phyloP scores from a whole-genome alignment of 2,113 vertebrate species.

The Equus quagga region DNA sequence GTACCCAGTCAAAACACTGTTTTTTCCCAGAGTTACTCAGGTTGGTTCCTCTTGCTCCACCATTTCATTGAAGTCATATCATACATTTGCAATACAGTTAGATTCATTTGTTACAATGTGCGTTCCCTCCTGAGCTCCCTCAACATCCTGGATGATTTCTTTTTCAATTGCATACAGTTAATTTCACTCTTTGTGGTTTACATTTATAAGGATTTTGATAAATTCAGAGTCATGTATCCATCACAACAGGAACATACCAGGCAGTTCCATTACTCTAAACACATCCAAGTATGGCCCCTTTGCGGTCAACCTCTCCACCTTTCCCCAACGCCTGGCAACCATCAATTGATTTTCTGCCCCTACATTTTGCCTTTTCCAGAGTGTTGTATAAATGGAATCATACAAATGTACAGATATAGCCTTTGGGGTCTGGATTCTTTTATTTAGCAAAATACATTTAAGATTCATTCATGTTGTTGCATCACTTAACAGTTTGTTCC shows the following conservation, averaged over 20 bases:
- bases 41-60: too few species aligned
- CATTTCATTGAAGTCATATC: too few species aligned
- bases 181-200: background rate
- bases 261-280: background rate
- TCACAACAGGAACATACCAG: background rate
- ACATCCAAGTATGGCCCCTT: background rate
- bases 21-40: too few species aligned
- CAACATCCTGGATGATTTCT: background rate
- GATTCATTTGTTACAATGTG: too few species aligned
- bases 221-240: background rate
- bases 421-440: background rate
- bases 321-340: background rate
- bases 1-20: background rate
- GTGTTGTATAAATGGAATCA: background rate
- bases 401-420: background rate
- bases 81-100: too few species aligned
- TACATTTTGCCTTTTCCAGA: background rate
- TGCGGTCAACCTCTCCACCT: background rate
- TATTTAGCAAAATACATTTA: background rate
- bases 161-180: background rate
- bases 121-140: background rate
- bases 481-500: background rate
- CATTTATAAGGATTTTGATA: background rate
- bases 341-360: background rate
- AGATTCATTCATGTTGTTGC: background rate